Evolutionary conservation across 1,140 invertebrate genomes (phyloP).

Genomic region (Drosophila leontia): DNA sequence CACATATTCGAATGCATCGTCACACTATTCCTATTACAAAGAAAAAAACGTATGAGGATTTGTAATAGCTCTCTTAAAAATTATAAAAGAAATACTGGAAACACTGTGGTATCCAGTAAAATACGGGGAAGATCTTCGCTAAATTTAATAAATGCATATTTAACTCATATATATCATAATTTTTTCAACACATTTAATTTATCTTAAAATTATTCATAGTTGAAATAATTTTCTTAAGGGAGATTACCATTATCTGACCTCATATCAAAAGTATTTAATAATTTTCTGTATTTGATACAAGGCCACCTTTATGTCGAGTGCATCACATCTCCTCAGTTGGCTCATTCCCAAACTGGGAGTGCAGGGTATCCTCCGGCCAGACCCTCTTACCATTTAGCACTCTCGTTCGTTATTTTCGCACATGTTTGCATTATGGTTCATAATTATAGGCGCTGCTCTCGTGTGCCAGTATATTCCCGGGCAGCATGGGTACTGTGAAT

Average conservation of each 20-base stretch:
- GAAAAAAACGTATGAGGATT: neutral
- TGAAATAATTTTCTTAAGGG: neutral
- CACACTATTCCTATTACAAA: neutral
- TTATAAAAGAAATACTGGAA: neutral
- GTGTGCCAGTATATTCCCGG: slow-evolving; percentile 27
- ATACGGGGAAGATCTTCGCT: neutral
- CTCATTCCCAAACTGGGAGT: neutral
- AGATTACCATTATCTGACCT: neutral
- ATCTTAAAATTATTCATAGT: neutral
- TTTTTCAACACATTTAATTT: no score
- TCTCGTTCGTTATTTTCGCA: slow-evolving; percentile 54
- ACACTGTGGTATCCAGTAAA: neutral
- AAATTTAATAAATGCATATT: no score
- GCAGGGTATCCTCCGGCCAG: slow-evolving; percentile 10
- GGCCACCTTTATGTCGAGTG: neutral
- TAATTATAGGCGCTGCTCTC: slow-evolving; percentile 75
- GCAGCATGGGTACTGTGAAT: slow-evolving; percentile 15
- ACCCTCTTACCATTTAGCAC: slow-evolving; percentile 1
- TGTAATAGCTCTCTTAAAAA: accelerated
- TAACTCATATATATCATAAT: no score
- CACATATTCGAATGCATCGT: no score
- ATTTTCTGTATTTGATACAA: no score
- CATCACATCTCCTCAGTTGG: slow-evolving; percentile 1
- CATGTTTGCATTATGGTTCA: slow-evolving; percentile 74
- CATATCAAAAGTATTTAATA: neutral